Percentiles rank a stretch among this genome's conserved stretches.
Conservation (phyloP, 2,113 vertebrate species). For the Gymnocephalus cernua region DNA sequence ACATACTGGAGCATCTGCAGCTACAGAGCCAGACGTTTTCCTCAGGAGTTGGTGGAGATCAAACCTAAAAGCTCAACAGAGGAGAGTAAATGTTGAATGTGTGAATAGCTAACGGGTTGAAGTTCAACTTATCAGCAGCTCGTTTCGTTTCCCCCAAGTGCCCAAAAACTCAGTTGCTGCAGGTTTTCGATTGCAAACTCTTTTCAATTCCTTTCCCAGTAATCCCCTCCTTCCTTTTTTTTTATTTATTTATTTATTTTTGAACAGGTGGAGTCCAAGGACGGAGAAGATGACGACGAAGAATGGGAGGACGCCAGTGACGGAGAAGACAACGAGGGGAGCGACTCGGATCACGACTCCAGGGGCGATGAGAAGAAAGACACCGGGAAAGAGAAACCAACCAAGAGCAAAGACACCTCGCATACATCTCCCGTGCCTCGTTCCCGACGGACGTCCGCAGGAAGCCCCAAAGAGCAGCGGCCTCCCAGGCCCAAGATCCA, state of each 20-base stretch:
- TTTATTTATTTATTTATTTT: background rate
- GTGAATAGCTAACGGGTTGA: background rate
- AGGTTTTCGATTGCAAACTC: background rate
- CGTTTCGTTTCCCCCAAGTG: background rate
- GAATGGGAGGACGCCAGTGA: constrained; percentile 74
- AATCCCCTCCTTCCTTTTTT: background rate
- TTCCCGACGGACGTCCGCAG: constrained; percentile 24
- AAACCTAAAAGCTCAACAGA: background rate
- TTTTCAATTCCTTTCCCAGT: background rate
- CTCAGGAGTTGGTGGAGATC: background rate
- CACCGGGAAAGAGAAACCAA: constrained; percentile 59
- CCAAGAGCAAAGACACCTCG: constrained; percentile 42
- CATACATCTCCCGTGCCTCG: background rate
- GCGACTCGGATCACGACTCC: constrained; percentile 64
- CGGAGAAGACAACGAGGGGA: constrained; percentile 44
- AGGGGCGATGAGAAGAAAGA: constrained; percentile 63
- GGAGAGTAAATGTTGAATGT: background rate
- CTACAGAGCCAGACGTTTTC: background rate
- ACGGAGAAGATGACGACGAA: constrained; percentile 71
- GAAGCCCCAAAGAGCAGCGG: constrained; percentile 80
- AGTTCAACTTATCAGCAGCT: background rate
- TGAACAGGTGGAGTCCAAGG: constrained; percentile 61
- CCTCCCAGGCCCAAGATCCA: constrained; percentile 76
- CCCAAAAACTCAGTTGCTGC: background rate
- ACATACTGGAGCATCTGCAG: background rate